A percentile compares a stretch with the other conserved stretches of the same genome.
Conservation (phyloP, 2,113 vertebrate species). For the Mandrillus leucophaeus region DNA sequence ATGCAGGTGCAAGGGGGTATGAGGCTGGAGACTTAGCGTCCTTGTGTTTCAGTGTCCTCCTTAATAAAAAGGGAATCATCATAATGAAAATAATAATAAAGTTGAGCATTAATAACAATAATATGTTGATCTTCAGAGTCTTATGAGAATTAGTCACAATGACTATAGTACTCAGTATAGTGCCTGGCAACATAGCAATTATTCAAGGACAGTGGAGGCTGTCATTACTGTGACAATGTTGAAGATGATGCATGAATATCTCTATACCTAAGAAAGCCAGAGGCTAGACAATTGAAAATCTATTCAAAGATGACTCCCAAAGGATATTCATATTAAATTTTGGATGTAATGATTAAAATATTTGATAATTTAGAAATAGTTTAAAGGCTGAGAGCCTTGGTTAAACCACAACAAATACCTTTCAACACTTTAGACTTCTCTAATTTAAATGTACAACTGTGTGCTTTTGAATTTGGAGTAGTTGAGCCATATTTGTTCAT, state of each 20-base stretch:
- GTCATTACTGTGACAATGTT: neutral
- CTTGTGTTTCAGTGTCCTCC: neutral
- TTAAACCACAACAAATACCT: neutral
- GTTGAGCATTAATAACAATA: neutral
- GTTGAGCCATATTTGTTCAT: neutral
- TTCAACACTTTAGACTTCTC: neutral
- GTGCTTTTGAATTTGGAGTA: neutral
- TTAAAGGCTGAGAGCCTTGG: neutral
- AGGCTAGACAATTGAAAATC: neutral
- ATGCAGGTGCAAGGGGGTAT: rapidly evolving
- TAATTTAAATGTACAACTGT: neutral
- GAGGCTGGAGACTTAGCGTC: neutral
- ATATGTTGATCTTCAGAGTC: neutral
- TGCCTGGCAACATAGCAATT: neutral
- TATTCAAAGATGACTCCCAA: neutral
- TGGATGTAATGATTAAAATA: neutral
- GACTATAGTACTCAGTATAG: neutral
- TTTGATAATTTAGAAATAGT: neutral
- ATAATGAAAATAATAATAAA: neutral
- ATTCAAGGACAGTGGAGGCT: neutral
- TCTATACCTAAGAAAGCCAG: neutral
- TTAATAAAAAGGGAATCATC: neutral
- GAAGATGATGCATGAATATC: neutral
- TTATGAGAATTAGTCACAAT: neutral
- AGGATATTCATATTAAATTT: neutral